These are phyloP conservation scores for Henicopernis longicauda DNA, from an alignment of 2,113 vertebrate species.

Conservation along the genomic window DNA sequence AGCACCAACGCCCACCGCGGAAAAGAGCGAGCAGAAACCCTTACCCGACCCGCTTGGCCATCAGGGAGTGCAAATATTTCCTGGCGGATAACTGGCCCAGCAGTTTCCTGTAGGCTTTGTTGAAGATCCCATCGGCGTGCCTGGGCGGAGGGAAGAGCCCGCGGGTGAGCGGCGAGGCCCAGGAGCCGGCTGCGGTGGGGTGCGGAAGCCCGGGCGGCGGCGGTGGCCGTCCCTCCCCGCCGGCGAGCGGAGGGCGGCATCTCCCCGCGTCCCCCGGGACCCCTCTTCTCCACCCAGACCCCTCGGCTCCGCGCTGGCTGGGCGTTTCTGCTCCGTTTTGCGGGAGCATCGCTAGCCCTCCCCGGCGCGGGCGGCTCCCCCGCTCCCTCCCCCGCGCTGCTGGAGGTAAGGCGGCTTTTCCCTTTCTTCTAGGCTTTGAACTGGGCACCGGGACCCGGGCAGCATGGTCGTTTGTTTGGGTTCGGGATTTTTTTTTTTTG, in stretches of 20 bases:
- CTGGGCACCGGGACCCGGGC: neutral
- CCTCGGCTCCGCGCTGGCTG: neutral
- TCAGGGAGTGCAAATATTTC: conserved; percentile 90
- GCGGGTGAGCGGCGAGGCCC: neutral
- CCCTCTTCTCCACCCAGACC: neutral
- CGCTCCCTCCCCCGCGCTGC: neutral
- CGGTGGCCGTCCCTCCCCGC: neutral
- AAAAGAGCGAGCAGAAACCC: neutral
- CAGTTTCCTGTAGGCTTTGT: conserved; percentile 92
- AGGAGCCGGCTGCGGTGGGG: neutral
- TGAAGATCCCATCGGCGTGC: conserved; percentile 90
- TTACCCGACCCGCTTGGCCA: conserved; percentile 94
- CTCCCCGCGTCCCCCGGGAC: neutral
- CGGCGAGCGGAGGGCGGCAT: neutral
- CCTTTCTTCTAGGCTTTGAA: neutral
- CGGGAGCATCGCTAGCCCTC: neutral
- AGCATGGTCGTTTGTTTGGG: neutral
- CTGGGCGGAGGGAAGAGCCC: conserved; percentile 61
- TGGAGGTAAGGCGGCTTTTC: conserved; percentile 31
- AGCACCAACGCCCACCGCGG: neutral
- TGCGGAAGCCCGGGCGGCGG: neutral
- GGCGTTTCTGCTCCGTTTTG: neutral
- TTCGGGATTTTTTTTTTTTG: neutral
- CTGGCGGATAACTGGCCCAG: conserved; percentile 89
- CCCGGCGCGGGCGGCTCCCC: neutral